Conservation (phyloP, 1,140 invertebrate genomes). For the Metopolophium dirhodum region DNA sequence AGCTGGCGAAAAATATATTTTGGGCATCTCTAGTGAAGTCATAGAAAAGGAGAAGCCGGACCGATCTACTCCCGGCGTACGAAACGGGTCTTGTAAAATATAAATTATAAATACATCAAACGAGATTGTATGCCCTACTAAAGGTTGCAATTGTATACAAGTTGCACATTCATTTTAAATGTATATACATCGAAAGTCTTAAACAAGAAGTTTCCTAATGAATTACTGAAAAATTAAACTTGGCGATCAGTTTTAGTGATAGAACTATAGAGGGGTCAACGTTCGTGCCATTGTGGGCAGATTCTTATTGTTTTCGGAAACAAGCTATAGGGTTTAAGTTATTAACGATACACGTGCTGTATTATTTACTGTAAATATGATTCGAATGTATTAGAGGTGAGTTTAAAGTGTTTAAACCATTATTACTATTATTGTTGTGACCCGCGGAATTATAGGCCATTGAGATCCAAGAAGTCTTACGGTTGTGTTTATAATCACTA, state of each 20-base stretch:
- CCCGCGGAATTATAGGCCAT: no score
- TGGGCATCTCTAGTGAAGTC: not conserved
- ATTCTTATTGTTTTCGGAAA: not conserved
- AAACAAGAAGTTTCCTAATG: not conserved
- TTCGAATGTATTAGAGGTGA: no score
- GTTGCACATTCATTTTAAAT: not conserved
- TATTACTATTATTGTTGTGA: not conserved
- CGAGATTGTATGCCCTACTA: not conserved
- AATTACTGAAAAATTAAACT: not conserved
- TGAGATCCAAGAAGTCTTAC: not conserved
- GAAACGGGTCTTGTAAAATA: not conserved
- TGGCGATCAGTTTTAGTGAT: not conserved
- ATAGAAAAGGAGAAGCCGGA: conserved; percentile 27
- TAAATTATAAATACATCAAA: conserved; percentile 27
- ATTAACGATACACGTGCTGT: not conserved
- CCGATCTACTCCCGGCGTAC: not conserved
- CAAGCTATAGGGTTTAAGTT: not conserved
- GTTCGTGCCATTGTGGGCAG: not conserved
- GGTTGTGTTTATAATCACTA: not conserved
- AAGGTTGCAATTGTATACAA: not conserved
- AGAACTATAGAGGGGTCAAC: no score
- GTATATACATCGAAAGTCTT: not conserved
- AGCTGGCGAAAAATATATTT: not conserved
- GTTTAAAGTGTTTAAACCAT: not conserved
- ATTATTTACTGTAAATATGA: not conserved